These are phyloP conservation scores for Egretta garzetta DNA, from an alignment of 2,113 vertebrate genomes.

Conservation along the genomic window DNA sequence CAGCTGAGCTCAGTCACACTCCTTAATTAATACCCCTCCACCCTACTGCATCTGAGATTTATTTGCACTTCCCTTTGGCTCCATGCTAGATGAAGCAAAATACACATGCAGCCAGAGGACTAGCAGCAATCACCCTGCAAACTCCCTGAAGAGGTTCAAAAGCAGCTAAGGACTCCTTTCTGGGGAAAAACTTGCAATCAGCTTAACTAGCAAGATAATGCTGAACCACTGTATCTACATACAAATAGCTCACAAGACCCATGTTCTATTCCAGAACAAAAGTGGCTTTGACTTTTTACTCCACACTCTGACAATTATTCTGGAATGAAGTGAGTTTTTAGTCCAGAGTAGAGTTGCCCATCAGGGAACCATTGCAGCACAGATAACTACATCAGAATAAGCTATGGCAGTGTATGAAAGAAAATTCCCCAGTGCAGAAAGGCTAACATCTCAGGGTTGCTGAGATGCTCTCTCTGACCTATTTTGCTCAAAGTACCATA, in stretches of 20 bases:
- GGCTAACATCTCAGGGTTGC: not conserved
- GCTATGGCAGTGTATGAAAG: not conserved
- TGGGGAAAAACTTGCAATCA: not conserved
- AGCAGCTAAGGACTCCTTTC: not conserved
- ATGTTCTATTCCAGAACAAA: not conserved
- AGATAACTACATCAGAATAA: slow-evolving; percentile 6
- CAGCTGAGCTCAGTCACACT: not conserved
- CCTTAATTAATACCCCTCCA: not conserved
- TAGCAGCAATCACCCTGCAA: not conserved
- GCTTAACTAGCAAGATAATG: not conserved
- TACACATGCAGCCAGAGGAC: not conserved
- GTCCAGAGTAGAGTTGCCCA: not conserved
- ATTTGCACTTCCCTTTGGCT: not conserved
- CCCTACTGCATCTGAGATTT: not conserved
- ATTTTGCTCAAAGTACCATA: slow-evolving; percentile 41
- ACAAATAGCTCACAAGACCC: not conserved
- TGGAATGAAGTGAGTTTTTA: slow-evolving; percentile 26
- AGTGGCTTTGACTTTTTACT: not conserved
- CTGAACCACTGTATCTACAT: not conserved
- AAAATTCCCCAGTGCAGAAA: not conserved
- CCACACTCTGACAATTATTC: not conserved
- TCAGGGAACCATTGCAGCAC: not conserved
- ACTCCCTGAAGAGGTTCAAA: not conserved
- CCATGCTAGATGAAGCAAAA: not conserved
- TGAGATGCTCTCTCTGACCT: slow-evolving; percentile 51